A percentile compares a stretch with the other conserved stretches of the same genome.
phyloP scores from a whole-genome alignment of 2,113 vertebrate species.

The Motacilla alba region DNA sequence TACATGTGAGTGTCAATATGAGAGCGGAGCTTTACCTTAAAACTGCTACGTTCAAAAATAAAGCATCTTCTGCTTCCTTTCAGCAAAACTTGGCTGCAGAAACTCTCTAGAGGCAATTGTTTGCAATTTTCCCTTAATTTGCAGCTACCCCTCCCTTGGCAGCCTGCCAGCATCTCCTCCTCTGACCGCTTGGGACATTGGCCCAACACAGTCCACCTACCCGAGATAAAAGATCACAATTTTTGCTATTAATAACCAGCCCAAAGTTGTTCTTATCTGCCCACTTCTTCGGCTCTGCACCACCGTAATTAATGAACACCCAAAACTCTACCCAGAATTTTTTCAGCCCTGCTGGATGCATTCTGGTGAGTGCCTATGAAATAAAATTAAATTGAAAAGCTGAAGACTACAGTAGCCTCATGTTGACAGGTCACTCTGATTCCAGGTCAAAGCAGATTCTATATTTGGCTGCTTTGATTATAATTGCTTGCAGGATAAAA shows the following conservation, averaged over 20 bases:
- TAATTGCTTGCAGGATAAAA: constrained; percentile 45
- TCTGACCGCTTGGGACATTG: accelerated
- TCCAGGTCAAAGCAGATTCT: constrained; percentile 29
- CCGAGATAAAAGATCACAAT: not conserved
- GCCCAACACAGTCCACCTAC: not conserved
- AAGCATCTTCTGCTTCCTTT: not conserved
- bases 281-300: not conserved
- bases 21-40: not conserved
- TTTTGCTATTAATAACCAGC: constrained; percentile 17
- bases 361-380: not conserved
- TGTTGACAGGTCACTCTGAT: constrained; percentile 38
- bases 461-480: constrained; percentile 33
- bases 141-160: not conserved
- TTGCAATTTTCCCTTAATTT: not conserved
- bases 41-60: not conserved
- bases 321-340: not conserved
- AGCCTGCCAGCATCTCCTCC: not conserved
- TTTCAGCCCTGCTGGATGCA: constrained; percentile 11
- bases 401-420: constrained; percentile 9
- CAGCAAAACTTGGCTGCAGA: not conserved
- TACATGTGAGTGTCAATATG: not conserved
- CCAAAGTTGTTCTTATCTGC: not conserved
- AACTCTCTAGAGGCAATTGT: not conserved
- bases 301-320: not conserved
- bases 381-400: constrained; percentile 28